Percentiles rank a stretch among this genome's conserved stretches.
phyloP scores from a whole-genome alignment of 2,888 invertebrate species.

The Dolichopus griseipennis region DNA sequence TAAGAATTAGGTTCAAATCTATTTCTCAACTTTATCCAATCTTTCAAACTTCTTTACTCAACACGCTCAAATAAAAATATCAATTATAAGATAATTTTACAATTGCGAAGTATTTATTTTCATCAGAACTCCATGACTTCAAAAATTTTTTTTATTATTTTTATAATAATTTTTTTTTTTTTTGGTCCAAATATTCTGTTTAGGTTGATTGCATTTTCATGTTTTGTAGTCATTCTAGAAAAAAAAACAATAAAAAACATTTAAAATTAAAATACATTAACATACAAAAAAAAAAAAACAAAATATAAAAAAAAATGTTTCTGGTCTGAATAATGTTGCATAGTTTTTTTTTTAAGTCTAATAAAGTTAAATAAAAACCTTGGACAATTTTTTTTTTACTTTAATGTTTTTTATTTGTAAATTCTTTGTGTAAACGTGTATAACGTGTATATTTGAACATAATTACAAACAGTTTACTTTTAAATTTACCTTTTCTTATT shows the following conservation, averaged over 20 bases:
- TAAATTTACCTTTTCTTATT: too few relatives aligned
- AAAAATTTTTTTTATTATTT: neutral
- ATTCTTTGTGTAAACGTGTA: too few relatives aligned
- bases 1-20: too few relatives aligned
- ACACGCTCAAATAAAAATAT: too few relatives aligned
- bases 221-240: neutral
- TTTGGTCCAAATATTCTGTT: conserved; percentile 1
- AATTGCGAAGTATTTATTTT: neutral
- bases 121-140: neutral
- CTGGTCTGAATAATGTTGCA: neutral
- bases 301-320: neutral
- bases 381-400: neutral
- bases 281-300: neutral
- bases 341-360: neutral
- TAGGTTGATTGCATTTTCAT: conserved; percentile 3
- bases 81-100: neutral
- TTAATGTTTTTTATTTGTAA: neutral
- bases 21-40: too few relatives aligned
- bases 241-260: neutral
- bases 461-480: too few relatives aligned
- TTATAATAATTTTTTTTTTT: neutral
- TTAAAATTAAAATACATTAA: neutral
- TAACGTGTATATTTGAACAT: too few relatives aligned
- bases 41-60: too few relatives aligned
- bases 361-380: neutral